phyloP scores from a whole-genome alignment of 1,140 invertebrate species.

The Cherax destructor region DNA sequence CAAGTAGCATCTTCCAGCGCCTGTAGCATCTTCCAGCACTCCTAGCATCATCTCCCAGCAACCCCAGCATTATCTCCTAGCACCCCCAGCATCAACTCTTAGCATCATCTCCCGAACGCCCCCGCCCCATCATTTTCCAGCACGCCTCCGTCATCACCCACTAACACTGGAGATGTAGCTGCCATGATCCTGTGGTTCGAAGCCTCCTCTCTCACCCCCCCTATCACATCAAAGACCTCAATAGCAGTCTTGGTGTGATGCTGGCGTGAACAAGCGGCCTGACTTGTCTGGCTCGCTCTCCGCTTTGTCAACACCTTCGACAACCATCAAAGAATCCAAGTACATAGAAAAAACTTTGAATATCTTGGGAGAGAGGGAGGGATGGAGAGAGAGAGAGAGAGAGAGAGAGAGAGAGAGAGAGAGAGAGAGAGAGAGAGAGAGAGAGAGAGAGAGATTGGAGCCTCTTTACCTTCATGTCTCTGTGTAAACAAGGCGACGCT shows the following conservation, averaged over 20 bases:
- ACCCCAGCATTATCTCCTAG: not conserved
- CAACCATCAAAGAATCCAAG: slow-evolving; percentile 58
- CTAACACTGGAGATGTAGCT: not conserved
- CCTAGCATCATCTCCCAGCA: not conserved
- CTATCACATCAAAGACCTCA: not conserved
- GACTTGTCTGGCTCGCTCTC: slow-evolving; percentile 43
- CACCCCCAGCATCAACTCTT: not conserved
- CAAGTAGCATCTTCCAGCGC: not conserved
- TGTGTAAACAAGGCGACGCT: not conserved
- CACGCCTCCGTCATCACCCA: not conserved
- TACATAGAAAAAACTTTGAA: slow-evolving; percentile 35
- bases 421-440: not conserved
- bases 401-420: too few relatives aligned
- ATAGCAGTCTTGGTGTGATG: slow-evolving; percentile 13
- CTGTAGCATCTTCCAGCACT: not conserved
- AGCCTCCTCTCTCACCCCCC: not conserved
- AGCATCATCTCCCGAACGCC: not conserved
- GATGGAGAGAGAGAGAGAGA: too few relatives aligned
- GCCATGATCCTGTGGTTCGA: too few relatives aligned
- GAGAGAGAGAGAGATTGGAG: not conserved
- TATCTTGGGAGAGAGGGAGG: slow-evolving; percentile 27
- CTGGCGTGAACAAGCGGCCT: slow-evolving; percentile 41
- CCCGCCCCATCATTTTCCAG: not conserved
- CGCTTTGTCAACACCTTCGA: slow-evolving; percentile 61
- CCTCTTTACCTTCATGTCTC: not conserved